Base-by-base conservation (phyloP, 2,888 invertebrate species). In the Idaea dimidiata region DNA sequence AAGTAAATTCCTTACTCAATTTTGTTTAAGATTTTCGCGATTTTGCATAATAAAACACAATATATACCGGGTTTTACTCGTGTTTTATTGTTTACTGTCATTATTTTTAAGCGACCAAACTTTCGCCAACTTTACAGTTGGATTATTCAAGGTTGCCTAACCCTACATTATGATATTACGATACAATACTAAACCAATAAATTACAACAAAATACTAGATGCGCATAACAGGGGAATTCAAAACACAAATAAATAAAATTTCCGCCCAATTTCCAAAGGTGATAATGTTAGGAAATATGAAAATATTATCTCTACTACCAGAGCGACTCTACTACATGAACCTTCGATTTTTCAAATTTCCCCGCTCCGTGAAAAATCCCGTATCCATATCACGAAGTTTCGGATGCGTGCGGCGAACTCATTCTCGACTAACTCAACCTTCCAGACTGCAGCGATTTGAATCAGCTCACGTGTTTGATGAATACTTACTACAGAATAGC, bases 401-500 rank as follows among this genome's bases (percentile, higher is more conserved):
- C 2, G 43, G 43, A 43, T 43, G 43, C 43, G 43, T 43, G 43
- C 5, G 43, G 43, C 43, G 43, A 43, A 43, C 43, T 43, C 43
- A 43, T 43, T 43, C 43, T 0, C 10, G 10, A 43, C 43, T 14
- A 8, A 43, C 43, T 43, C 10, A 43, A 43, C 43, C 43, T 43
- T 69, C 66, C 65, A 62, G 67, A 70, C 62, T 56, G 17, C 3
- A 17, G 17, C 66, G 69, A 71, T 73, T 72, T 61, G 67, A 67
- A 70, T 71, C 68, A 62, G 65, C 69, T 68, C 68, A 72, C 69
- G 70, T 67, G 66, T 65, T 56, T 72, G 74, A 72, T 72, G 70
- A 69, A 74, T 71, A 68, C 43, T 43, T 43, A 43, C 43, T 43
- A 43, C 43, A 14, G 43, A 43, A 43, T 43, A 43, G 3, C 43